phyloP scores from a whole-genome alignment of 2,797 vertebrate genomes.

The Rachycentron canadum region DNA sequence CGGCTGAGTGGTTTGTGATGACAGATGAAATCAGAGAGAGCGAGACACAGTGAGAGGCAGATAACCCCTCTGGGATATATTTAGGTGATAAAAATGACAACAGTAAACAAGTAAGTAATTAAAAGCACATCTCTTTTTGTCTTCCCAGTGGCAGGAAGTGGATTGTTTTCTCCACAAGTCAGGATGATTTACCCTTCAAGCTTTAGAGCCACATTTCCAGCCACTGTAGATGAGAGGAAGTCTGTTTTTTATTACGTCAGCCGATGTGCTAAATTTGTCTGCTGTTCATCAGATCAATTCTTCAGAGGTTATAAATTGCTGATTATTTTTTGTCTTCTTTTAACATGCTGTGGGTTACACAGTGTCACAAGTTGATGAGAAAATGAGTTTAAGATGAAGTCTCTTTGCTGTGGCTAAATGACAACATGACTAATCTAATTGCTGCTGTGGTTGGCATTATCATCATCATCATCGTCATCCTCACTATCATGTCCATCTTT shows the following conservation, averaged over 20 bases:
- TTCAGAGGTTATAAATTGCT: neutral
- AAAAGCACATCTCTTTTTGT: conserved; percentile 77
- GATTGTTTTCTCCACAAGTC: conserved; percentile 59
- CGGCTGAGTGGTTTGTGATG: conserved; percentile 63
- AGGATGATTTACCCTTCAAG: conserved; percentile 46
- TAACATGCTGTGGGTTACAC: neutral
- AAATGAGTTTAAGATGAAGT: neutral
- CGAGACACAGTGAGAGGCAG: conserved; percentile 12
- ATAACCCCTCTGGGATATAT: conserved; percentile 63
- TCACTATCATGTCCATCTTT: conserved; percentile 12
- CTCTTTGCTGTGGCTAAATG: neutral
- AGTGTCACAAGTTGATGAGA: conserved; percentile 3
- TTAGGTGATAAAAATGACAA: conserved; percentile 78
- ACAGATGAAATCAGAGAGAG: conserved; percentile 53
- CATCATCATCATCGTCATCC: conserved; percentile 1
- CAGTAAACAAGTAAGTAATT: conserved; percentile 81
- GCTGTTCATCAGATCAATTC: conserved; percentile 19
- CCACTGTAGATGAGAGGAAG: conserved; percentile 47
- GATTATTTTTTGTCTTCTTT: conserved; percentile 14
- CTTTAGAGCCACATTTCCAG: conserved; percentile 47
- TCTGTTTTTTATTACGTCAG: conserved; percentile 40
- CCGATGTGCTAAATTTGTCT: conserved; percentile 33
- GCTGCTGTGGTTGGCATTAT: neutral
- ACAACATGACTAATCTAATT: conserved; percentile 12
- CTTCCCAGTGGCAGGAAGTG: conserved; percentile 66